Evolutionary conservation across 2,888 invertebrate species (phyloP), one percentile per base, ranked within the genome.

Genomic region (Aplocera efformata): DNA sequence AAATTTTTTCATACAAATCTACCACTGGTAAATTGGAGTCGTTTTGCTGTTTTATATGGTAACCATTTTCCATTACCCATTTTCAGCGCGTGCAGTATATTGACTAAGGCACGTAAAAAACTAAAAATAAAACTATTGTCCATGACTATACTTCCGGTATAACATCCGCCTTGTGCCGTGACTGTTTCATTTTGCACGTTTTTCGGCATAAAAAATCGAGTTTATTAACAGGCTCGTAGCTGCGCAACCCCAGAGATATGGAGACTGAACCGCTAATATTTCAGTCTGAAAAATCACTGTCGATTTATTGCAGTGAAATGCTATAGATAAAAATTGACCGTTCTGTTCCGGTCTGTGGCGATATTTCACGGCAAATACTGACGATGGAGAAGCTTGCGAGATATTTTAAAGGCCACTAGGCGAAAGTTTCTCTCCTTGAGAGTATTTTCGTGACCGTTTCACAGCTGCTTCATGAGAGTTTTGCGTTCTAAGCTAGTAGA

Each of bases 271-370:
- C 75, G 67, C 73, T 64, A 68, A 79, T 80, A 79, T 78, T 76
- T 81, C 74, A 76, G 45, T 28, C 46, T 78, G 75, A 83, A 75
- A 78, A 75, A 76, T 77, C 67, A 63, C 70, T 62, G 66, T 62
- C 80, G 67, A 82, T 81, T 80, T 79, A 77, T 74, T 73, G 65
- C 63, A 70, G 69, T 64, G 64, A 66, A 78, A 62, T 57, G 63
- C 56, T 68, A 66, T 68, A 72, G 77, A 79, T 79, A 81, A 80
- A 76, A 79, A 76, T 74, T 78, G 69, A 75, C 77, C 74, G 64
- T 54, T 62, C 53, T 62, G 56, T 56, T 56, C 44, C 55, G 49
- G 58, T 58, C 58, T 39, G 37, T 50, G 54, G 56, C 52, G 35
- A 61, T 72, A 67, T 68, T 67, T 67, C 57, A 67, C 48, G 40